Base-by-base conservation (phyloP, 2,113 vertebrate species). In the Seriola dumerili region DNA sequence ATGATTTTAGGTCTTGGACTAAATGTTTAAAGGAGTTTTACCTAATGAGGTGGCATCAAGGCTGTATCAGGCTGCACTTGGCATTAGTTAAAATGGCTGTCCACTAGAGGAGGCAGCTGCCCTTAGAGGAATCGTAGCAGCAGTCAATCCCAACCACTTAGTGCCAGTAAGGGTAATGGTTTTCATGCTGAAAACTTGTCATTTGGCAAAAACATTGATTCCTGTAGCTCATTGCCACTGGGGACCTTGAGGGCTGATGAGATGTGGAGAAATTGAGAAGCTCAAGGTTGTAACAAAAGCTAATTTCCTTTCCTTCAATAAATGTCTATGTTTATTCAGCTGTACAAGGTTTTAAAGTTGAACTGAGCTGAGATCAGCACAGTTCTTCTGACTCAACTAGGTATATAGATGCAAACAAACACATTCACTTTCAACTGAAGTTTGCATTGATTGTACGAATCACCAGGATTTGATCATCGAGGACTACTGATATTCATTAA, bases 21-120 rank as follows among this genome's bases (percentile, higher is more conserved):
- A 57, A 76, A 34, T 38, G 12, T 23, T 67, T 74, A 81, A 81
- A 74, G 29, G 46, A 58, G 23, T 74, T 83, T 81, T 89, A 81
- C 58, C 70, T 92, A 89, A 92, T 92, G 71, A 83, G 79, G 83
- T 88, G 79, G 67, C 48, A 65, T 88, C 62, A 68, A 55, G 73
- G 78, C 69, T 81, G 70, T 78, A 86, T 90, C 79, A 81, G 70
- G 42, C 70, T 78, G 52, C 19, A 52, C 50, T n/a, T 9, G 40
- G 46, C 46, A 16, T 4, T 72, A 68, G 34, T 87, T 84, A 90
- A 92, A 89, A 88, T 55, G 63, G 71, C 58, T 69, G 58, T 74
- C 69, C 84, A 82, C 71, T 87, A 57, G 66, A 82, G 74, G 68
- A 86, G 46, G 7, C 68, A 81, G 32, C 77, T 80, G 57, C 61